Evolutionary conservation across 2,888 invertebrate genomes (phyloP).

Genomic region (Calephelis perditalis): DNA sequence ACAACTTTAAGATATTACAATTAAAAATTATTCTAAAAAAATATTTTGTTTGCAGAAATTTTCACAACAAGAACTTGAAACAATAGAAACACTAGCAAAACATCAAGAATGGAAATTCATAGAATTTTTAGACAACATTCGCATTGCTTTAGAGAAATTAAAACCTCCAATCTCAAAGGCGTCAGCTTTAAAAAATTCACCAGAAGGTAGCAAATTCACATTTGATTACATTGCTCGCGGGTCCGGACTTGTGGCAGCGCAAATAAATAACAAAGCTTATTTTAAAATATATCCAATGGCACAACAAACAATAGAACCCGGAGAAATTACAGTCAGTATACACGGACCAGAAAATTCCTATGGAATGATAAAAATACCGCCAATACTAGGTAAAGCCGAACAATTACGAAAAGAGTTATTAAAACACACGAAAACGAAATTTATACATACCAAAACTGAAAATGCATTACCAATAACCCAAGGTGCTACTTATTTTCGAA

Average conservation of each 20-base stretch:
- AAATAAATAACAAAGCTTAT: conserved; percentile 70
- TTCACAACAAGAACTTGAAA: conserved; percentile 74
- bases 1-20: no score
- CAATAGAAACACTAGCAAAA: conserved; percentile 61
- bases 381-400: conserved; percentile 68
- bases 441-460: conserved; percentile 37
- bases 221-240: conserved; percentile 79
- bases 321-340: conserved; percentile 67
- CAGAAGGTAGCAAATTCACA: conserved; percentile 58
- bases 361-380: conserved; percentile 62
- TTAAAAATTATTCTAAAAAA: background rate
- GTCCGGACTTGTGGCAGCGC: conserved; percentile 78
- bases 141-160: conserved; percentile 59
- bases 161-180: conserved; percentile 50
- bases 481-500: conserved; percentile 61
- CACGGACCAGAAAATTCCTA: conserved; percentile 68
- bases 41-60: conserved; percentile 68
- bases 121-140: conserved; percentile 70
- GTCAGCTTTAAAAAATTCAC: conserved; percentile 44
- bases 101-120: conserved; percentile 77
- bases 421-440: conserved; percentile 13
- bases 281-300: conserved; percentile 79
- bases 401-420: conserved; percentile 63
- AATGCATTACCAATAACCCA: conserved; percentile 62
- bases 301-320: conserved; percentile 66